Conservation (phyloP, 2,888 invertebrate genomes). For the Dasysyrphus albostriatus region DNA sequence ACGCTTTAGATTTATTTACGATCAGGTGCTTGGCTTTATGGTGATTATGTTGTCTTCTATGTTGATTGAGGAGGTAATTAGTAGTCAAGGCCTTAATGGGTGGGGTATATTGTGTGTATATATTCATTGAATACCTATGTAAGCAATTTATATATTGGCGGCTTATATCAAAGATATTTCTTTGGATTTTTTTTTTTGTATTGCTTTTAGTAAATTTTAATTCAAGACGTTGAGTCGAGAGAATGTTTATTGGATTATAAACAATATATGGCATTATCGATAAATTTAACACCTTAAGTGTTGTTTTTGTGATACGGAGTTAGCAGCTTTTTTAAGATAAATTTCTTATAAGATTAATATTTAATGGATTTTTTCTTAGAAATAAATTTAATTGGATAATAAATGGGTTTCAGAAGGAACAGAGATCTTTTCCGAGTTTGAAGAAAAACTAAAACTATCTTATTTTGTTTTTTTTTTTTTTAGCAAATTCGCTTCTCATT, state of each 20-base stretch:
- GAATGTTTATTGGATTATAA: conserved; percentile 16
- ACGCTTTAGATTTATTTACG: conserved; percentile 50
- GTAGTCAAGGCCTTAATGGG: conserved; percentile 49
- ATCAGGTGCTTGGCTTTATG: conserved; percentile 49
- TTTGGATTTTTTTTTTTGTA: not conserved
- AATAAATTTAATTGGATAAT: too few species aligned
- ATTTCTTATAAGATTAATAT: too few species aligned
- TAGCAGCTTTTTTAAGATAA: not conserved
- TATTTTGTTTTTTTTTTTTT: too few species aligned
- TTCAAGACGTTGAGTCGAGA: conserved; percentile 9
- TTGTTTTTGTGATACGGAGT: not conserved
- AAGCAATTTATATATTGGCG: conserved; percentile 1
- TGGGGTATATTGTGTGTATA: conserved; percentile 25
- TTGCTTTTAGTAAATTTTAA: conserved; percentile 1
- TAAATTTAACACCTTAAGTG: conserved; percentile 17
- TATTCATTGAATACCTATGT: conserved; percentile 6
- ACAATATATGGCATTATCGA: not conserved
- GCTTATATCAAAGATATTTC: conserved; percentile 17
- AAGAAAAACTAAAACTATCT: too few species aligned
- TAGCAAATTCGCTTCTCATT: too few species aligned
- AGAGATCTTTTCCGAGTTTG: too few species aligned
- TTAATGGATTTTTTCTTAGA: too few species aligned
- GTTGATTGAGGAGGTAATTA: conserved; percentile 62
- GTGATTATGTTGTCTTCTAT: conserved; percentile 57
- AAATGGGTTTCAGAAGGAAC: too few species aligned